Base-by-base conservation (phyloP, 2,888 invertebrate genomes). In the Drepana falcataria region DNA sequence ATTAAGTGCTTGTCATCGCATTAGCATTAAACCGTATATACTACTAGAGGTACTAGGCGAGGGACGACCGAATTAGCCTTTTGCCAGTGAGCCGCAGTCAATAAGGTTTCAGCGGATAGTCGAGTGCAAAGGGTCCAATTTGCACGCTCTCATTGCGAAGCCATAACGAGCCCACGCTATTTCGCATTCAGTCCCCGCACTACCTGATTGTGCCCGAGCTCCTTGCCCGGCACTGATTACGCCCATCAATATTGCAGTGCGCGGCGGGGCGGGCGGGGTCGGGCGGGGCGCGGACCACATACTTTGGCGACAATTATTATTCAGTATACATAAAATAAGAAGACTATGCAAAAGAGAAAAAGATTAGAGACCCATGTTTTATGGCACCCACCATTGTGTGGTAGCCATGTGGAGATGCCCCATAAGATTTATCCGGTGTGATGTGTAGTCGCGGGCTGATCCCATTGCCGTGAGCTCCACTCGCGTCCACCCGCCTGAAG, bases 221-320 rank as follows among this genome's bases (percentile, higher is more conserved):
- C 48, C 57, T 67, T 59, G 63, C 59, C 58, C 58, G 57, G 64
- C 66, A 60, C 66, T 57, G 57, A 61, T 65, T 66, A 69, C 65
- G 63, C 59, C 61, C 56, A 59, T 66, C 64, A 56, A 35, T 59
- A 60, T 61, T 59, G 63, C 58, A 59, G 48, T 1, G 21, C 21
- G 21, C 21, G 21, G 21, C 21, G 21, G 21, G 21, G 21, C 21
- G 21, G 21, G 21, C 21, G 21, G 21, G 21, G 21, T 0, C 21
- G 21, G 21, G 21, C 21, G 21, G 21, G 35, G 48, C 40, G 49
- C 35, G 40, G 40, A 49, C 37, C 47, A 34, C 48, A 21, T 21
- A 21, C 41, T 48, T 6, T 44, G 37, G 48, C 7, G 48, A 41
- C 47, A n/a, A 35, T 49, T 48, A n/a, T 6, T 41, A 37, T 48